A percentile compares a stretch with the other conserved stretches of the same genome.
phyloP scores from a whole-genome alignment of 2,888 invertebrate genomes.

The Noctua fimbriata region DNA sequence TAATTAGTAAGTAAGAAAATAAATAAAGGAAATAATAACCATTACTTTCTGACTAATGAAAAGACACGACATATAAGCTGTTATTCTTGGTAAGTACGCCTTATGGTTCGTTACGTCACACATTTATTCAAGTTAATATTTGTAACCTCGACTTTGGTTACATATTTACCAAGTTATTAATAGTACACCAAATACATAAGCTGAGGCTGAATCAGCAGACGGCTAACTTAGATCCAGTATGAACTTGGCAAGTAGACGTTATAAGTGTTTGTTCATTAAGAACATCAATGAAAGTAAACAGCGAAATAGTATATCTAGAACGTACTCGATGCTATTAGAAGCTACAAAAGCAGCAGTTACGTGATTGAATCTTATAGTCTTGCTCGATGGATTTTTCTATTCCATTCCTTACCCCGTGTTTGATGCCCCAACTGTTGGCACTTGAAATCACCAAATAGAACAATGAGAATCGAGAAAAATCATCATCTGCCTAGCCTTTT shows the following conservation, averaged over 20 bases:
- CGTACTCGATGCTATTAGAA: not conserved
- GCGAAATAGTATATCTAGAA: conserved; percentile 4
- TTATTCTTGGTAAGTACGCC: conserved; percentile 53
- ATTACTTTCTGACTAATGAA: conserved; percentile 53
- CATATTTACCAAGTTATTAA: conserved; percentile 83
- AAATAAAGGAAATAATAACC: too few species aligned
- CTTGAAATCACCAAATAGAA: not conserved
- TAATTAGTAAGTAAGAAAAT: too few species aligned
- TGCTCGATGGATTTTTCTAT: not conserved
- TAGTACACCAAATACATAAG: conserved; percentile 78
- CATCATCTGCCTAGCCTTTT: too few species aligned
- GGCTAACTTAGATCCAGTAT: conserved; percentile 44
- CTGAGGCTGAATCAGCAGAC: conserved; percentile 73
- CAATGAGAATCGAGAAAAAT: not conserved
- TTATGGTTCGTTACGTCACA: conserved; percentile 65
- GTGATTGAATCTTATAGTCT: not conserved
- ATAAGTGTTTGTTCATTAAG: conserved; percentile 8
- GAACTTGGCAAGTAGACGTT: conserved; percentile 21
- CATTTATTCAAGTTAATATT: conserved; percentile 78
- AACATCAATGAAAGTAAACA: conserved; percentile 29
- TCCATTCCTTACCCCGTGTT: not conserved
- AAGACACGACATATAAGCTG: conserved; percentile 44
- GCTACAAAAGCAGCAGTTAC: not conserved
- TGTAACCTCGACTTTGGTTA: conserved; percentile 83
- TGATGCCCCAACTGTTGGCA: not conserved